These are phyloP conservation scores for Octodonta nipae DNA, from an alignment of 2,888 invertebrate genomes.

Conservation along the genomic window DNA sequence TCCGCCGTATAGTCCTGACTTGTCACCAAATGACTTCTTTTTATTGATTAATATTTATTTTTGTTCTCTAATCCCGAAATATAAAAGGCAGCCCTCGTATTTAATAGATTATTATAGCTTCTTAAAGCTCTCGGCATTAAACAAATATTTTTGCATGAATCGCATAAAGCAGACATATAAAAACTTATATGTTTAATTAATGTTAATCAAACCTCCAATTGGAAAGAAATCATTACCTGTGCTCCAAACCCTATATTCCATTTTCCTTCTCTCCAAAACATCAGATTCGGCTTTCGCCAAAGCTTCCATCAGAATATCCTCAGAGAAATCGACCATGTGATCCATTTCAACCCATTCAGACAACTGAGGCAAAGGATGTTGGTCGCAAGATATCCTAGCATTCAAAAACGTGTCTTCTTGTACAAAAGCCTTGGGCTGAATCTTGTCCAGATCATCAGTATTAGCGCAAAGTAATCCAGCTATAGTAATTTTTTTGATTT, in stretches of 20 bases:
- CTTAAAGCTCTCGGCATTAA: too few species aligned
- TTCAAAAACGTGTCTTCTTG: slow-evolving; percentile 75
- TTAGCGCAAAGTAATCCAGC: slow-evolving; percentile 69
- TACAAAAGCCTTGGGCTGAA: slow-evolving; percentile 79
- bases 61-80: too few species aligned
- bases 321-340: slow-evolving; percentile 50
- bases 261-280: slow-evolving; percentile 57
- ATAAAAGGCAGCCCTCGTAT: too few species aligned
- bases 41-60: too few species aligned
- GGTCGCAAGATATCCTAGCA: slow-evolving; percentile 59
- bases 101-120: too few species aligned
- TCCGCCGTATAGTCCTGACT: too few species aligned
- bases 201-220: too few species aligned
- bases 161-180: too few species aligned
- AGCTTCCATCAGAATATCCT: slow-evolving; percentile 60
- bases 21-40: too few species aligned
- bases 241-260: slow-evolving; percentile 73
- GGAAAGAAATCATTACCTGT: too few species aligned
- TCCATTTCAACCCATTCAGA: slow-evolving; percentile 60
- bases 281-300: slow-evolving; percentile 68
- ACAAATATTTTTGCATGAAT: too few species aligned
- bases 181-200: too few species aligned
- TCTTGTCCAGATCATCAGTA: slow-evolving; percentile 50
- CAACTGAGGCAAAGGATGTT: slow-evolving; percentile 54
- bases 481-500: slow-evolving; percentile 65